Base-by-base conservation (phyloP, 2,888 invertebrate genomes). In the Drosophila mercatorum region DNA sequence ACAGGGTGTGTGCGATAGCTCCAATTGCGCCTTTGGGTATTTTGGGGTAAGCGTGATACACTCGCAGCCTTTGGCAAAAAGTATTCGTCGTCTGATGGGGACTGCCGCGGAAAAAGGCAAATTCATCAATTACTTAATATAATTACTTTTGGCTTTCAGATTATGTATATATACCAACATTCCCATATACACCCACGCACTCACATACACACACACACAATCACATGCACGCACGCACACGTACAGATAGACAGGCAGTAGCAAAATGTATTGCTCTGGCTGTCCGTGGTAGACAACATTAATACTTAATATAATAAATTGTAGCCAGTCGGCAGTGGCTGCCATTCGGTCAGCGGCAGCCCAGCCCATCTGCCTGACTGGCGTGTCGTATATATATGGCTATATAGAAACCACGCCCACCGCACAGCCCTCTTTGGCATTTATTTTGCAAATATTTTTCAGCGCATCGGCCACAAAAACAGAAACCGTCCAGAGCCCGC, bases 71-170 rank as follows among this genome's bases (percentile, higher is more conserved):
- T 77, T 72, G 68, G 78, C 75, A 72, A 72, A 76, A 61, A 75
- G 47, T 56, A 60, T 52, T 66, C 46, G 57, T 28, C 58, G 78
- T 76, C 78, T 66, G 74, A 73, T 69, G 66, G 38, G 52, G 36
- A 67, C 47, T 68, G 68, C 71, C 88, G 83, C 88, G 81, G 68
- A 85, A 89, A 86, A 82, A 80, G 86, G 87, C 88, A 87, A 88
- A 89, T 89, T 89, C 90, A 89, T 89, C 89, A 89, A 89, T 89
- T 89, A 89, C 89, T 89, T 89, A 89, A 90, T 90, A 88, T 89
- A 89, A 89, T 89, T 89, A 89, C 89, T 89, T 89, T 90, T 89
- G 89, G 89, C 90, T 89, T 90, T 90, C 88, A 90, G 88, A 89
- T 89, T 89, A 89, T 90, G 90, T 89, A 89, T 76, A 82, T 75